A percentile compares a stretch with the other conserved stretches of the same genome.
Evolutionary conservation across 2,888 invertebrate genomes (phyloP).

Genomic region (Eilema depressum): DNA sequence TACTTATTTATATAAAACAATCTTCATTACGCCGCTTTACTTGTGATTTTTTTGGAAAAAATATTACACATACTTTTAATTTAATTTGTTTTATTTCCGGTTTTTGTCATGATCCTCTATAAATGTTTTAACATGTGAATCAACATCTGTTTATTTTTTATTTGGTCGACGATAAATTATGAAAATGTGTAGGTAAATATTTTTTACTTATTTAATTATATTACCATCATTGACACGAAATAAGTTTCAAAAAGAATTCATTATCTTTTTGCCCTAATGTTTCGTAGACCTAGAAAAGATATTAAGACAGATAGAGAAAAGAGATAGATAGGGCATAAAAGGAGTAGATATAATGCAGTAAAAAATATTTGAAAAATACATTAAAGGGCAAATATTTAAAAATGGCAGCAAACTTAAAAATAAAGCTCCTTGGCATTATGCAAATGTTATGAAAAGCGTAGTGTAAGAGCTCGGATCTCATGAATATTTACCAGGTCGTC

Average conservation of each 20-base stretch:
- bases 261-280: neutral
- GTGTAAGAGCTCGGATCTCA: slow-evolving; percentile 52
- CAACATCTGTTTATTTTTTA: neutral
- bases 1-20: neutral
- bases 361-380: slow-evolving; percentile 8
- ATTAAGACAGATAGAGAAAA: no score
- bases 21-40: neutral
- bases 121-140: neutral
- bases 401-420: slow-evolving; percentile 42
- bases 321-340: no score
- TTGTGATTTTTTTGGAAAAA: neutral
- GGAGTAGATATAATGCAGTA: neutral
- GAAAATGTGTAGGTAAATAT: neutral
- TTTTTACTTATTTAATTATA: neutral
- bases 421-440: slow-evolving; percentile 57
- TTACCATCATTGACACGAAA: neutral
- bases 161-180: neutral
- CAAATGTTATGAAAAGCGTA: slow-evolving; percentile 60
- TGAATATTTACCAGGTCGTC: slow-evolving; percentile 59
- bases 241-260: neutral
- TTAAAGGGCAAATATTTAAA: slow-evolving; percentile 24
- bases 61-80: no score
- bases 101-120: no score
- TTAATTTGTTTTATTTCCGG: no score
- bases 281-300: neutral